Percentiles rank a stretch among this genome's conserved stretches.
These are phyloP conservation scores for Craseonycteris thonglongyai DNA, from an alignment of 2,113 vertebrate genomes.

Conservation along the genomic window DNA sequence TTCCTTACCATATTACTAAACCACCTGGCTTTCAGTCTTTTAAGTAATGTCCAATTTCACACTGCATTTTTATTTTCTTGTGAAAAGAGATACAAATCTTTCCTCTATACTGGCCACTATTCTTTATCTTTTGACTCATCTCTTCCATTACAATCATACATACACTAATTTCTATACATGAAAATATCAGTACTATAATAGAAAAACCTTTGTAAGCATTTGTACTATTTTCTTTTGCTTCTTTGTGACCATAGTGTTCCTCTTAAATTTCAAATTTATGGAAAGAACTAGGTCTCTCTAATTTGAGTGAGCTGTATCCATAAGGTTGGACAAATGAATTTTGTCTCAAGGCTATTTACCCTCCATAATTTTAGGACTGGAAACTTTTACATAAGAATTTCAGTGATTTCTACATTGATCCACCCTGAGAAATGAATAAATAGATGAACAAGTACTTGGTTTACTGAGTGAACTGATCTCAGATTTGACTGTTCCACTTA, in stretches of 20 bases:
- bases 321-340: neutral
- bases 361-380: neutral
- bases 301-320: neutral
- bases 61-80: neutral
- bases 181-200: neutral
- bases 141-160: neutral
- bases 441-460: neutral
- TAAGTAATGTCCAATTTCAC: neutral
- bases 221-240: neutral
- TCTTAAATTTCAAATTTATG: neutral
- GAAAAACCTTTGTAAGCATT: neutral
- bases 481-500: neutral
- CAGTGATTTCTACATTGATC: neutral
- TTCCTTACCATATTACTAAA: neutral
- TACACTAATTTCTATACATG: neutral
- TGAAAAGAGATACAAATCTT: neutral
- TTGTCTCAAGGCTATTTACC: neutral
- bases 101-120: neutral
- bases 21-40: neutral
- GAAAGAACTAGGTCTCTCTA: neutral
- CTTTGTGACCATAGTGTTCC: neutral
- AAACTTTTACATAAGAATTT: neutral
- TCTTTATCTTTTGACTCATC: neutral
- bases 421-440: neutral
- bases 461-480: neutral